These are phyloP conservation scores for Philhelius pedissequus DNA, from an alignment of 2,888 invertebrate genomes.

Conservation along the genomic window DNA sequence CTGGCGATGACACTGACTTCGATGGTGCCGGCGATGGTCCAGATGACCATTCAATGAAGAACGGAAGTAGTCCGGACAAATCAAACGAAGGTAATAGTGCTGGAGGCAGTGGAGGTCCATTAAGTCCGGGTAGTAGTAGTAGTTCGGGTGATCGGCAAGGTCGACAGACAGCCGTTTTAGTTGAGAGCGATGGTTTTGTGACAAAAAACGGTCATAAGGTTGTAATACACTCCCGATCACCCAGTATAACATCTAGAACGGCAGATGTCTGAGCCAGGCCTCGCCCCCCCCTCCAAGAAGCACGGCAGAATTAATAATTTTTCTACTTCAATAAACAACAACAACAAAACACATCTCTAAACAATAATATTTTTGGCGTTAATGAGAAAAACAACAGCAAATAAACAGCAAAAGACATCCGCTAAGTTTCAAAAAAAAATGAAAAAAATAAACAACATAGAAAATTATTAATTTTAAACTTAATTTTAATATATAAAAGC, in stretches of 20 bases:
- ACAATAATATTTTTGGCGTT: conserved; percentile 58
- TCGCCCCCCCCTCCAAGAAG: conserved; percentile 85
- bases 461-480: conserved; percentile 63
- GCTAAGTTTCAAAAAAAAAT: conserved; percentile 40
- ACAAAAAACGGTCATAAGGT: conserved; percentile 94
- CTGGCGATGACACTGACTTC: conserved; percentile 80
- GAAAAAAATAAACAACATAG: conserved; percentile 22
- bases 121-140: conserved; percentile 73
- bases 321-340: conserved; percentile 71
- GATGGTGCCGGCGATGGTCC: conserved; percentile 80
- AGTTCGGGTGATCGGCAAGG: conserved; percentile 75
- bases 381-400: conserved; percentile 54
- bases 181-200: conserved; percentile 90
- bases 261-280: conserved; percentile 92
- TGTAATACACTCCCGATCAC: conserved; percentile 92
- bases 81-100: conserved; percentile 64
- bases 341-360: conserved; percentile 71
- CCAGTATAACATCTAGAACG: conserved; percentile 89
- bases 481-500: conserved; percentile 68
- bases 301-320: conserved; percentile 78
- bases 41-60: conserved; percentile 73
- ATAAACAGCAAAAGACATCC: conserved; percentile 53
- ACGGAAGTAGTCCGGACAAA: conserved; percentile 69
- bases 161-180: conserved; percentile 90
- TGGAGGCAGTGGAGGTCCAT: conserved; percentile 68